Base-by-base conservation (phyloP, 2,113 vertebrate species). In the Grammomys dolichurus region DNA sequence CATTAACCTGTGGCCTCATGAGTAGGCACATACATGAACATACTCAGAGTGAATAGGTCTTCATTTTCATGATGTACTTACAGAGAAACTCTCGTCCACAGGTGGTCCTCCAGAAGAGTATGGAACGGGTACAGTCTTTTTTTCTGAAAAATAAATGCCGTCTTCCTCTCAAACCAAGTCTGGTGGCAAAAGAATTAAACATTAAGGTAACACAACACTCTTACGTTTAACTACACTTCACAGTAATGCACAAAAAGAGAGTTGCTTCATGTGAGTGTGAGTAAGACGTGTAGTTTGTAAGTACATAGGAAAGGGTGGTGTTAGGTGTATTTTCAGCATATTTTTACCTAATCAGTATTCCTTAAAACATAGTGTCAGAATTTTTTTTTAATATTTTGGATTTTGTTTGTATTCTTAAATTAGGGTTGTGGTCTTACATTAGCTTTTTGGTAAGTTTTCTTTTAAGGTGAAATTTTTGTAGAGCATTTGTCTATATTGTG, bases 111-210 rank as follows among this genome's bases (percentile, higher is more conserved):
- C 99, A 99, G 96, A 99, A 99, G 89, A 99, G 99, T 17, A 99
- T 99, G 97, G 99, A 99, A 97, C 99, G 98, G n/a, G 98, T 99
- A 33, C 99, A 99, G 97, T 99, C 99, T 28, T 99, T 99, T 97
- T 99, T 99, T 98, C 98, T 99, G 97, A 99, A 98, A 98, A 99
- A 99, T 97, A 99, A 98, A 95, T 99, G 99, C 73, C 98, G 99
- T 80, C 98, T 99, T 70, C 99, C 99, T 80, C 99, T 99, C 90
- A 99, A 99, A 97, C 99, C 99, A 95, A 99, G 99, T 96, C 98
- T 99, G 85, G 99, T 99, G 97, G 99, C 99, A 95, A 99, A 99
- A 96, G 99, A 99, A 89, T 98, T 99, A 58, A 99, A 99, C 97
- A 95, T 99, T 94, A 99, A 99, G 99, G 99, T 99, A 98, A 93